These are phyloP conservation scores for Microplitis manilae DNA, from an alignment of 2,888 invertebrate species.

Conservation along the genomic window DNA sequence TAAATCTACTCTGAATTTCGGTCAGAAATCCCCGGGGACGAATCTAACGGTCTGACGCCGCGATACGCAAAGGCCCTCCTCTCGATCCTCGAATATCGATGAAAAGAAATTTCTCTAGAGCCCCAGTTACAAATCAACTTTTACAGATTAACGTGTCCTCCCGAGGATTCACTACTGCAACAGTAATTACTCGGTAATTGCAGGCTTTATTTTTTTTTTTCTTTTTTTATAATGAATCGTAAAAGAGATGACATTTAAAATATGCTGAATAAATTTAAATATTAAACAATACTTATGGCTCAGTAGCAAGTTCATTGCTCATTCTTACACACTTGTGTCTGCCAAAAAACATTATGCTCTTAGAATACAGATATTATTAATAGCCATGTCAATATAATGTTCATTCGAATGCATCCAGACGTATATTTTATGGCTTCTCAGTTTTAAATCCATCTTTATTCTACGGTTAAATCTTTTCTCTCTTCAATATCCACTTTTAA, in stretches of 20 bases:
- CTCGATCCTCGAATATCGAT: constrained; percentile 39
- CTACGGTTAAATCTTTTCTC: constrained; percentile 15
- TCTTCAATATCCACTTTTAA: not conserved
- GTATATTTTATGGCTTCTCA: not conserved
- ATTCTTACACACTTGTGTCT: constrained; percentile 1
- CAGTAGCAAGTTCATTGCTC: not conserved
- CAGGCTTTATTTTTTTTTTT: not conserved
- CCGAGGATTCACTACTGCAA: constrained; percentile 7
- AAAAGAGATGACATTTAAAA: not conserved
- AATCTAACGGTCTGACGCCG: constrained; percentile 19
- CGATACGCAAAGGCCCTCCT: constrained; percentile 28
- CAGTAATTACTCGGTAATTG: constrained; percentile 3
- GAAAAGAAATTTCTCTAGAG: constrained; percentile 39
- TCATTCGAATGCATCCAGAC: constrained; percentile 24
- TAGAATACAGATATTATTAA: constrained; percentile 17
- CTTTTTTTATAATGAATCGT: not conserved
- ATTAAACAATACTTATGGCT: not conserved
- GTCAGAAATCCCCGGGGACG: constrained; percentile 24
- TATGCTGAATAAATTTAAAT: not conserved
- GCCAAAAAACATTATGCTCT: not conserved
- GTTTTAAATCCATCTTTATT: constrained; percentile 31
- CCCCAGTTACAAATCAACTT: constrained; percentile 17
- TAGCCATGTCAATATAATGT: constrained; percentile 24
- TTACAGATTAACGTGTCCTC: not conserved
- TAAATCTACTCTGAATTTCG: constrained; percentile 35